Base-by-base conservation (phyloP, 2,113 vertebrate genomes). In the Copsychus sechellarum region DNA sequence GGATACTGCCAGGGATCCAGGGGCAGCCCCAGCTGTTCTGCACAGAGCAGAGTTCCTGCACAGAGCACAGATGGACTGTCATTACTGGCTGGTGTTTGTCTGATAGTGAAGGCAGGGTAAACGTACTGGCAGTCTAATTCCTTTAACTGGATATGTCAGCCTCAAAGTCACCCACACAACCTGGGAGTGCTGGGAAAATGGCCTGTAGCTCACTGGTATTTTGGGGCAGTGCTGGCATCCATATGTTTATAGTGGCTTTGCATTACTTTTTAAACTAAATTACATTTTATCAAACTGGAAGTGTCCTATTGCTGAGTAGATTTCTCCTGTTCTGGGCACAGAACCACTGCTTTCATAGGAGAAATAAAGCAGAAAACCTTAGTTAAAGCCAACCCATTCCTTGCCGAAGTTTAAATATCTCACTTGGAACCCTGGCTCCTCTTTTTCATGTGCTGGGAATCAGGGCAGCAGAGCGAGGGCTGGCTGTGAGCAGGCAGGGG, bases 11-110 rank as follows among this genome's bases (percentile, higher is more conserved):
- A 42, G 54, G 61, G 29, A 5, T 15, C 23, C 58, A 51, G 62
- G 29, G 18, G 22, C 40, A 69, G 70, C 70, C 61, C 3, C 33
- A 53, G 45, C 61, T 53, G 14, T 28, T 53, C 45, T 25, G 60
- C 10, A 14, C 48, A 48, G 1, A 9, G 8, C 53, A 8, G 0
- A 6, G 14, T 1, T 50, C 58, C 36, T 50, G 64, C 58, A 11
- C 43, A 13, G 34, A 57, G 40, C 69, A 1, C 43, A 29, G 45
- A 29, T 1, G 33, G 24, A 3, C 18, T 15, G 17, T 6, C 18
- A 2, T 10, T 43, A 1, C 7, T 10, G 23, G 8, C 11, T 50
- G 60, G 20, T n/a, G 17, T 40, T 40, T 28, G 1, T 34, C 53
- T 65, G 31, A 54, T 40, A 6, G 8, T 6, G 43, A 56, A 26